Percentiles rank a stretch among this genome's conserved stretches.
phyloP scores from a whole-genome alignment of 2,888 invertebrate genomes.

The Deilephila porcellus region DNA sequence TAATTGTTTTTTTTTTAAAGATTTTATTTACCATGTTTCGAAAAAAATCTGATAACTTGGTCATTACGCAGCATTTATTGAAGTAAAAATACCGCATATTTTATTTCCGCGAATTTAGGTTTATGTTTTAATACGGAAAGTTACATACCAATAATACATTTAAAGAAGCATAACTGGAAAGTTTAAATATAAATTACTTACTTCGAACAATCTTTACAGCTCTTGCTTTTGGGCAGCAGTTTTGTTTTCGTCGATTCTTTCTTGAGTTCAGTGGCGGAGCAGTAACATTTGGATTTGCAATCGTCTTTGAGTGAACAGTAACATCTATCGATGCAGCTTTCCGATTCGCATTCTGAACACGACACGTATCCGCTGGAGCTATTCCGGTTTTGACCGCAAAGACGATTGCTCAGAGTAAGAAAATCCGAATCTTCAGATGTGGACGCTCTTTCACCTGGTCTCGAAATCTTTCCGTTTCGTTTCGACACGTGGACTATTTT shows the following conservation, averaged over 20 bases:
- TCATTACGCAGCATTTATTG: conserved; percentile 21
- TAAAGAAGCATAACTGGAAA: too few relatives aligned
- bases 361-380: conserved; percentile 91
- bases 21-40: background rate
- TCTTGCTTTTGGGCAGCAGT: conserved; percentile 66
- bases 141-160: background rate
- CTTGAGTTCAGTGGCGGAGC: conserved; percentile 82
- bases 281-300: conserved; percentile 86
- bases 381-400: conserved; percentile 86
- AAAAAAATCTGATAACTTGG: conserved; percentile 15
- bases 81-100: conserved; percentile 18
- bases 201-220: conserved; percentile 79
- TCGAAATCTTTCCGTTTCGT: conserved; percentile 74
- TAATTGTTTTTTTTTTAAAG: conserved; percentile 19
- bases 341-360: conserved; percentile 95
- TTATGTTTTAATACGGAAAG: conserved; percentile 20
- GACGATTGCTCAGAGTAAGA: conserved; percentile 83
- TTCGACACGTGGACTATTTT: conserved; percentile 74
- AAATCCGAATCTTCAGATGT: conserved; percentile 87
- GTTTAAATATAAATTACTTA: conserved; percentile 52
- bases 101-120: background rate
- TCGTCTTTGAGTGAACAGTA: conserved; percentile 91
- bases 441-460: conserved; percentile 85
- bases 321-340: conserved; percentile 93
- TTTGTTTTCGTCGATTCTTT: conserved; percentile 68